Percentiles rank a stretch among this genome's conserved stretches.
phyloP scores from a whole-genome alignment of 2,113 vertebrate genomes.

The Osmerus mordax region DNA sequence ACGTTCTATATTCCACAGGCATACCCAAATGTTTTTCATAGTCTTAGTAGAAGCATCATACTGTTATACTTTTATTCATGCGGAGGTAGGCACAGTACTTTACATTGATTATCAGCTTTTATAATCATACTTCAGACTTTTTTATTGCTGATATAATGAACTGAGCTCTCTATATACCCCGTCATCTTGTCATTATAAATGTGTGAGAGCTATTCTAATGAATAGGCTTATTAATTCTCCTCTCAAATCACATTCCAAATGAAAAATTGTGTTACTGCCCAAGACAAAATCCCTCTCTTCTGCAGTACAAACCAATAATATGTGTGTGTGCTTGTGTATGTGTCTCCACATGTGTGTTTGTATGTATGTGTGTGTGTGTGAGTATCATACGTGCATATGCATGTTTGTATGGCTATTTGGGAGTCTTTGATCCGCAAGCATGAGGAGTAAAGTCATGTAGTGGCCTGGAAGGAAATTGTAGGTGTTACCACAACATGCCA shows the following conservation, averaged over 20 bases:
- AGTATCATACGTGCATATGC: not conserved
- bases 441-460: not conserved
- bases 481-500: not conserved
- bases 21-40: not conserved
- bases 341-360: not conserved
- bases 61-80: constrained; percentile 13
- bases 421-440: not conserved
- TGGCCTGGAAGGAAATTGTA: not conserved
- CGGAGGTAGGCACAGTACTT: not conserved
- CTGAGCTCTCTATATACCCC: constrained; percentile 15
- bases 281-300: not conserved
- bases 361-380: not conserved
- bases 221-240: constrained; percentile 30
- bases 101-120: constrained; percentile 17
- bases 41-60: not conserved
- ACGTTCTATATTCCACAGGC: no score
- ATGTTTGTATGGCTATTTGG: not conserved
- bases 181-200: constrained; percentile 27
- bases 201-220: constrained; percentile 25
- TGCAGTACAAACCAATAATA: not conserved
- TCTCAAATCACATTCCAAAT: constrained; percentile 5
- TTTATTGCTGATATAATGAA: constrained; percentile 40
- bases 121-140: constrained; percentile 25
- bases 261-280: not conserved
- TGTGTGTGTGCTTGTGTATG: not conserved